A percentile compares a stretch with the other conserved stretches of the same genome.
Conservation (phyloP, 2,797 vertebrate genomes). For the Chloroceryle amazona region DNA sequence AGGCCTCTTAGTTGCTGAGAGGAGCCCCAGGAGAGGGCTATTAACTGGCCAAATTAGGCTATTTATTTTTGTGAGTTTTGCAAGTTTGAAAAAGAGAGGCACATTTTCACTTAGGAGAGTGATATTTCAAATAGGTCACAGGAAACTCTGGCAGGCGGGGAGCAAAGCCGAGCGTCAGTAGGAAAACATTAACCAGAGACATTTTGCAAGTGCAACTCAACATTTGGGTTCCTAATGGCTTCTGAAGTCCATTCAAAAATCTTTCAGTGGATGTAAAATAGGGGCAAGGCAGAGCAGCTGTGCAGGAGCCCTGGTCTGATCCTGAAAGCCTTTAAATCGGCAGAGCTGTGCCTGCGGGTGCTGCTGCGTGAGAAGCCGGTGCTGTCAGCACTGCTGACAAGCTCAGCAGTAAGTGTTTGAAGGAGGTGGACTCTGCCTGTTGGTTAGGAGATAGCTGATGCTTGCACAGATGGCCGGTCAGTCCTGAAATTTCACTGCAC, state of each 20-base stretch:
- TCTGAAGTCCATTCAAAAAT: conserved; percentile 69
- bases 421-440: not conserved
- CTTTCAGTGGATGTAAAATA: conserved; percentile 42
- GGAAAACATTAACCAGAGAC: conserved; percentile 76
- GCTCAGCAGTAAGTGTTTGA: not conserved
- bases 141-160: conserved; percentile 69
- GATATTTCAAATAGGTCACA: conserved; percentile 76
- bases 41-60: conserved; percentile 75
- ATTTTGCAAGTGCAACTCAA: conserved; percentile 66
- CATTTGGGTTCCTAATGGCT: conserved; percentile 62
- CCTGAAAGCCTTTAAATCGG: not conserved
- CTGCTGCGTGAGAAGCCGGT: not conserved
- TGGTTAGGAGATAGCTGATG: not conserved
- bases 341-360: not conserved
- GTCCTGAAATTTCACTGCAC: not conserved
- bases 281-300: not conserved
- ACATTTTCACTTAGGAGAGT: conserved; percentile 72
- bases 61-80: conserved; percentile 77
- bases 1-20: conserved; percentile 71
- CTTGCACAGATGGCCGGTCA: not conserved
- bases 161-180: conserved; percentile 43
- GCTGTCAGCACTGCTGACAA: not conserved
- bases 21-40: conserved; percentile 69
- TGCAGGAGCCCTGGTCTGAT: conserved; percentile 3
- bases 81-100: conserved; percentile 74